Evolutionary conservation across 2,797 vertebrate genomes (phyloP), one percentile per base, ranked within the genome.

Genomic region (Chromobotia macracanthus): DNA sequence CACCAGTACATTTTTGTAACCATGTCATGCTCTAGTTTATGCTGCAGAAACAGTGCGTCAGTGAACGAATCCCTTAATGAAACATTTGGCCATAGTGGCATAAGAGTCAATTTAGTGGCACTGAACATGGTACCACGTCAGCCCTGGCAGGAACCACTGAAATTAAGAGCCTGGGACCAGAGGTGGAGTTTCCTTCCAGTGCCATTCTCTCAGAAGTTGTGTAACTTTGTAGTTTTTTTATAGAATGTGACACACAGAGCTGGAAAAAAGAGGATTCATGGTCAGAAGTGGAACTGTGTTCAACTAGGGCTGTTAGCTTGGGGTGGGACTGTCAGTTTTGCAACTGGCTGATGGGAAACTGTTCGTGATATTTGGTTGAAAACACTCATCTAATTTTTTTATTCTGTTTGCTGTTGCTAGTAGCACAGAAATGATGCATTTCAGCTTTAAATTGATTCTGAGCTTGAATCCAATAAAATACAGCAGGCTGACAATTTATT

Each of bases 181-280:
- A 58, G 18, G 5, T 16, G 16, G n/a, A 73, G 67, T 73, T 81
- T 46, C 72, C 60, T 50, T 64, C 31, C 55, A 77, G 48, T 51
- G 16, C 21, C 7, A 10, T 72, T 51, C 68, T 38, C 25, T 61
- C 28, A 56, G 41, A 56, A n/a, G 21, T 69, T 76, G 79, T 31
- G 67, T 44, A 83, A 76, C 79, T 76, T 81, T 75, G 66, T 85
- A 12, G 53, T 75, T 82, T 80, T 64, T 77, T 73, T 58, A 76
- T 68, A 71, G 72, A 81, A 78, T 79, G 81, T n/a, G 78, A 75
- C 81, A 75, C 81, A 69, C 50, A 74, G 78, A 46, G 65, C 71
- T 82, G 25, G 76, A 19, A 67, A 72, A 72, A 58, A 12, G 11
- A 25, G 35, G 41, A 61, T 79, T 71, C 68, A 67, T 66, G 65